Conservation (phyloP, 2,888 invertebrate species). For the Nomada goodeniana region DNA sequence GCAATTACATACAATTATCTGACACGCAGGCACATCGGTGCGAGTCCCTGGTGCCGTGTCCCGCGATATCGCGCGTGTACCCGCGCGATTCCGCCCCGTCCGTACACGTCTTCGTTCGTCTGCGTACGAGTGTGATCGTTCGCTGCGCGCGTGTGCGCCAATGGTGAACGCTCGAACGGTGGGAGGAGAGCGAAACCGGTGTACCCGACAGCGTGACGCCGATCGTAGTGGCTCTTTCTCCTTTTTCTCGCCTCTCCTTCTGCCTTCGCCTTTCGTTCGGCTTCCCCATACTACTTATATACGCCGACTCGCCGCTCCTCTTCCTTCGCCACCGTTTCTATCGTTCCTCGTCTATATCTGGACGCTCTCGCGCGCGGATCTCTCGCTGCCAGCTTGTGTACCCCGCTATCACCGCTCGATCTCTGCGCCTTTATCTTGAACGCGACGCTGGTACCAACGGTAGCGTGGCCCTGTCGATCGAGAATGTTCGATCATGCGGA, state of each 20-base stretch:
- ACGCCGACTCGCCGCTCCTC: conserved; percentile 14
- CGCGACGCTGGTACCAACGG: conserved; percentile 64
- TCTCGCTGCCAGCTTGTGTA: conserved; percentile 55
- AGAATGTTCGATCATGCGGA: conserved; percentile 57
- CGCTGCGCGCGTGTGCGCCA: conserved; percentile 49
- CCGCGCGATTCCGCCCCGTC: conserved; percentile 2
- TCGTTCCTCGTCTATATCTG: not conserved
- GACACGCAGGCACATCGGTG: conserved; percentile 78
- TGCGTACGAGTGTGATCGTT: not conserved
- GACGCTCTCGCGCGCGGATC: conserved; percentile 45
- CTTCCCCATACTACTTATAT: conserved; percentile 9
- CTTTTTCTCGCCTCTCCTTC: conserved; percentile 69
- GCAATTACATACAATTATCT: conserved; percentile 82
- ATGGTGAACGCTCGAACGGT: conserved; percentile 48
- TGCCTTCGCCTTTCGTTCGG: conserved; percentile 37
- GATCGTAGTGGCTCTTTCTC: conserved; percentile 74
- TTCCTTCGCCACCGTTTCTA: not conserved
- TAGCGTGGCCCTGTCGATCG: conserved; percentile 67
- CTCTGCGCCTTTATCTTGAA: conserved; percentile 73
- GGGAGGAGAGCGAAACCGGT: conserved; percentile 82
- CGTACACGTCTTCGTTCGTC: too few relatives aligned
- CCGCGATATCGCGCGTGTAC: conserved; percentile 63
- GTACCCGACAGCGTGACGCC: conserved; percentile 84
- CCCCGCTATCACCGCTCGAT: conserved; percentile 75
- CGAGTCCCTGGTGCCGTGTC: conserved; percentile 63